Evolutionary conservation across 2,113 vertebrate genomes (phyloP), one percentile per base, ranked within the genome.

Genomic region (Puntigrus tetrazona): DNA sequence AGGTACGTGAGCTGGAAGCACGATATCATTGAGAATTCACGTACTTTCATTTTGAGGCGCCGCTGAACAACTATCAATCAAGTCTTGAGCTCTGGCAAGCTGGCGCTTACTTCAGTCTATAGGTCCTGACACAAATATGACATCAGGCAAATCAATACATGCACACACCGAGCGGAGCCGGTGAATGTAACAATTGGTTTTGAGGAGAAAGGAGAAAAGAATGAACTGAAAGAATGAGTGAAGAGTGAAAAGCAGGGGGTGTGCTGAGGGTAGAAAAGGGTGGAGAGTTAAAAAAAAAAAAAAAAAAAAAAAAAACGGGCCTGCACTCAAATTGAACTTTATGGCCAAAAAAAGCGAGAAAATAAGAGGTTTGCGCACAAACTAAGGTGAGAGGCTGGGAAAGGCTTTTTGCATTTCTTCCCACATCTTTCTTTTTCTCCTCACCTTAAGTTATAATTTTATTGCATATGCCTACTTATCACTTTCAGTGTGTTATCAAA

Each of bases 181-280:
- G 77, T n/a, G 63, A 50, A 43, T 38, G 87, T 79, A 92, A 91
- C 91, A 90, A 91, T 91, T 86, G 73, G 67, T 63, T 77, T 84
- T 83, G 77, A 89, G 87, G 10, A 69, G 87, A 83, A 78, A 84
- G 86, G 88, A 92, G 91, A 89, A 94, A 94, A 92, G 80, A 88
- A 87, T 82, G 55, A 4, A 79, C 91, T 90, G 87, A 92, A 93
- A 94, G 92, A 94, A 94, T 92, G 88, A 94, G 92, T 90, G 93
- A 80, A 50, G 93, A 94, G 92, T 93, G 93, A 94, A 89, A 88
- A 83, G 89, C 76, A 65, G 88, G 59, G 88, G 90, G 89, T 89
- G 84, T 86, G 82, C 83, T 86, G 34, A 52, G 50, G 52, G 43
- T 43, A 69, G 67, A 79, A 8, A 59, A 41, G 75, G 88, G 84